A percentile compares a stretch with the other conserved stretches of the same genome.
phyloP scores from a whole-genome alignment of 2,797 vertebrate species.

The Microctenopoma lineatum region DNA sequence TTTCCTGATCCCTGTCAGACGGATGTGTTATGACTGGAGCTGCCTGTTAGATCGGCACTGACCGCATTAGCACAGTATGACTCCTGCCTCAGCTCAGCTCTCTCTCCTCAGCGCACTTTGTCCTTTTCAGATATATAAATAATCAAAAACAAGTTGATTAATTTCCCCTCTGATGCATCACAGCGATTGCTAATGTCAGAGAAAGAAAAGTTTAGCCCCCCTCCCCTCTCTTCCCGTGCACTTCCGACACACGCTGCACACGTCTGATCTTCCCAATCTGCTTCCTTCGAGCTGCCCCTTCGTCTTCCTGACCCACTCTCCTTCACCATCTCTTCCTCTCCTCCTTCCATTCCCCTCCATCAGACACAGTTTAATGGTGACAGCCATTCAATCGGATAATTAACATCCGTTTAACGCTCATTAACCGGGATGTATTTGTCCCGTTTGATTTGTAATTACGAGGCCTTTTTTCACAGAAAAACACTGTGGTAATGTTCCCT shows the following conservation, averaged over 20 bases:
- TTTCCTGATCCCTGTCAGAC: slow-evolving; percentile 30
- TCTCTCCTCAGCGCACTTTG: slow-evolving; percentile 42
- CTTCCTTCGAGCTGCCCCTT: slow-evolving; percentile 32
- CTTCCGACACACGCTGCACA: slow-evolving; percentile 57
- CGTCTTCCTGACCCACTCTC: slow-evolving; percentile 16
- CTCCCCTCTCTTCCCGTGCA: slow-evolving; percentile 23
- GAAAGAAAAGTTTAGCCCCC: slow-evolving; percentile 45
- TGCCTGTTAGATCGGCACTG: slow-evolving; percentile 47
- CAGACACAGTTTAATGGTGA: slow-evolving; percentile 81
- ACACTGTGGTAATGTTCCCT: slow-evolving; percentile 66
- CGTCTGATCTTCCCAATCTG: slow-evolving; percentile 67
- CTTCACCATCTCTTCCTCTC: background rate
- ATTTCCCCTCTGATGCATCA: slow-evolving; percentile 66
- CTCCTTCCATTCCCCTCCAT: slow-evolving; percentile 62
- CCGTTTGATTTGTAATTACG: slow-evolving; percentile 82
- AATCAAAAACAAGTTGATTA: slow-evolving; percentile 67
- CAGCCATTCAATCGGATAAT: slow-evolving; percentile 87
- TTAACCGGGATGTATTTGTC: slow-evolving; percentile 82
- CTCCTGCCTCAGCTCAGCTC: slow-evolving; percentile 45
- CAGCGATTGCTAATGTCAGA: slow-evolving; percentile 44
- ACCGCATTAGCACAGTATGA: slow-evolving; percentile 64
- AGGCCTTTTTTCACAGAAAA: slow-evolving; percentile 73
- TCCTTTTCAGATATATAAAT: slow-evolving; percentile 72
- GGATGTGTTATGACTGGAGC: slow-evolving; percentile 61
- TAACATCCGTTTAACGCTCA: slow-evolving; percentile 84